Evolutionary conservation across 1,140 invertebrate genomes (phyloP).

Genomic region (Cydia fagiglandana): DNA sequence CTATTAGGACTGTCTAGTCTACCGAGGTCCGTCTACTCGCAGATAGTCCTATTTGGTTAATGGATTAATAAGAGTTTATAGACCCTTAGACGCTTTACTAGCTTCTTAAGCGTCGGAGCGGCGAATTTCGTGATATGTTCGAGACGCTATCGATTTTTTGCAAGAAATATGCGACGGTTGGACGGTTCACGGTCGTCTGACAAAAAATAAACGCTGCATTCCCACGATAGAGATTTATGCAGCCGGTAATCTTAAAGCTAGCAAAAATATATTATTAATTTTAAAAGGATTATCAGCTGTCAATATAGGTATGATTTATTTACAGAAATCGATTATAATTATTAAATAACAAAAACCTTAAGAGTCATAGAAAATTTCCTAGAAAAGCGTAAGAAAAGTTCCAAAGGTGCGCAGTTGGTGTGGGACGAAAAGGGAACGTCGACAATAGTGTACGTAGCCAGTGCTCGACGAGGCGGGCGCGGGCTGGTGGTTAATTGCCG

Average conservation of each 20-base stretch:
- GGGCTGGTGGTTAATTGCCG: conserved; percentile 58
- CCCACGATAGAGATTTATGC: conserved; percentile 17
- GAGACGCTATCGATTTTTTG: conserved; percentile 17
- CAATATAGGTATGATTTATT: background rate
- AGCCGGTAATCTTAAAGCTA: background rate
- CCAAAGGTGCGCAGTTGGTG: background rate
- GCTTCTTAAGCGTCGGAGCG: conserved; percentile 35
- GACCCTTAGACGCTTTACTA: background rate
- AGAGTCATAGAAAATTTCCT: background rate
- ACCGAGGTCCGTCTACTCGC: conserved; percentile 14
- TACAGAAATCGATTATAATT: background rate
- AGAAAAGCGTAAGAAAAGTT: background rate
- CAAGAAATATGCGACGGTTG: conserved; percentile 21
- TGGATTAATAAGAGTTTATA: conserved; percentile 28
- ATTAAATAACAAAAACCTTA: background rate
- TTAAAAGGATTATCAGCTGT: background rate
- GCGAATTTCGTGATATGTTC: conserved; percentile 31
- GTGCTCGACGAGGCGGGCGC: background rate
- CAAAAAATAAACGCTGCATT: conserved; percentile 24
- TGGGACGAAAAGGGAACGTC: background rate
- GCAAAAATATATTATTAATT: background rate
- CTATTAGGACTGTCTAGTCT: conserved; percentile 42
- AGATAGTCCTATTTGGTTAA: conserved; percentile 28
- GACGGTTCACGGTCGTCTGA: conserved; percentile 1
- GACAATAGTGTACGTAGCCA: conserved; percentile 10